Conservation (phyloP, 2,888 invertebrate genomes). For the Ophion ellenae region DNA sequence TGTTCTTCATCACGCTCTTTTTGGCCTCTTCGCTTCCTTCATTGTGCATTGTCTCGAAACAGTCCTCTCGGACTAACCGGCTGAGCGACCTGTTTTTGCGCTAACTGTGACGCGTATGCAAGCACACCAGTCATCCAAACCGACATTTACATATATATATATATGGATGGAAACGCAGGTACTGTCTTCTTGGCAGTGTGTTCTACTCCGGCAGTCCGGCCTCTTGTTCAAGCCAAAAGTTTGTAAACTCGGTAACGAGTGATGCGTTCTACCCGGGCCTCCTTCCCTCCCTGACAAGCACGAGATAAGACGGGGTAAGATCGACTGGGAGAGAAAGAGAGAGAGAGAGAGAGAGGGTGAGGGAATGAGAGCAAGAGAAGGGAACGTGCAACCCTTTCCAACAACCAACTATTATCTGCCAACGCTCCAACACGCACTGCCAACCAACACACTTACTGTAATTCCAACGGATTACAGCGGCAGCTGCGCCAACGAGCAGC, state of each 20-base stretch:
- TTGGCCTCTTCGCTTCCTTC: neutral
- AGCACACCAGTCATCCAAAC: slow-evolving; percentile 14
- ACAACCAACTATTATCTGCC: slow-evolving; percentile 49
- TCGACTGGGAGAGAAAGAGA: neutral
- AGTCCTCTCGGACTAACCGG: slow-evolving; percentile 24
- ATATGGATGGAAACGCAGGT: neutral
- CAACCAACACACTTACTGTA: slow-evolving; percentile 47
- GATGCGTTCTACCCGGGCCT: slow-evolving; percentile 42
- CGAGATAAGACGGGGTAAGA: neutral
- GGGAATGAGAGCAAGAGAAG: slow-evolving; percentile 6
- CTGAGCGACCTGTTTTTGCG: slow-evolving; percentile 34
- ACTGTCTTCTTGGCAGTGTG: neutral
- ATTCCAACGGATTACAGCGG: slow-evolving; percentile 56
- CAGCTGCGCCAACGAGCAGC: slow-evolving; percentile 39
- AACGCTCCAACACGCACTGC: slow-evolving; percentile 42
- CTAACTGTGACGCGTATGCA: slow-evolving; percentile 21
- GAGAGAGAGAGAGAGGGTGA: slow-evolving; percentile 23
- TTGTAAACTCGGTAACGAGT: slow-evolving; percentile 61
- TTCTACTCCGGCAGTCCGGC: neutral
- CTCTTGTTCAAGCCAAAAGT: slow-evolving; percentile 54
- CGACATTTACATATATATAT: neutral
- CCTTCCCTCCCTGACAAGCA: slow-evolving; percentile 12
- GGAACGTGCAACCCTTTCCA: slow-evolving; percentile 36
- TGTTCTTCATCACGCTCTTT: neutral
- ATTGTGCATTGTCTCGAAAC: slow-evolving; percentile 13